These are phyloP conservation scores for Oasisia sp. DNA, from an alignment of 2,888 invertebrate species.

Conservation along the genomic window DNA sequence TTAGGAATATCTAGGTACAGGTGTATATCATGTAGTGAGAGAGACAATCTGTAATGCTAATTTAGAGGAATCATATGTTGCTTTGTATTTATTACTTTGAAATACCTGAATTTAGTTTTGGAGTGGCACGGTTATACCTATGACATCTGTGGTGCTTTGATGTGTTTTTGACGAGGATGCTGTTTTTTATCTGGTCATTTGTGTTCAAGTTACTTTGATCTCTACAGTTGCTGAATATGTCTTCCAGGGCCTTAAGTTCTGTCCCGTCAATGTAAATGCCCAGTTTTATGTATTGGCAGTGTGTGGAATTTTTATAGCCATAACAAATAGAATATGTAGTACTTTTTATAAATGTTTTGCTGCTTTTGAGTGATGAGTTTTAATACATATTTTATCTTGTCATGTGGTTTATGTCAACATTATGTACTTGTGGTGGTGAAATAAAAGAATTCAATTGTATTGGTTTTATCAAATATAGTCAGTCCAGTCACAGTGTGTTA, in stretches of 20 bases:
- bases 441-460: neutral
- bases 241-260: neutral
- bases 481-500: neutral
- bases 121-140: neutral
- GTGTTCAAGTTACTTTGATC: neutral
- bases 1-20: neutral
- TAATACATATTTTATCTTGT: neutral
- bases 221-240: neutral
- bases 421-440: neutral
- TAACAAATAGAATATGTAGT: neutral
- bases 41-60: neutral
- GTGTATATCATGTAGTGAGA: too few species aligned
- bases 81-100: neutral
- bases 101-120: neutral
- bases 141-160: neutral
- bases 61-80: neutral
- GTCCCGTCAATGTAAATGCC: neutral
- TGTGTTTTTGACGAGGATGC: neutral
- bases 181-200: neutral
- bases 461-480: neutral
- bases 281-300: neutral
- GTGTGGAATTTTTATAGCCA: neutral
- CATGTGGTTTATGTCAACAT: neutral
- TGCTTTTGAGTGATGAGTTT: neutral
- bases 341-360: neutral